Evolutionary conservation across 35 echinoderm and acorn worm species (phyloP), one percentile per base, ranked within the genome.

Genomic region (Lytechinus pictus): DNA sequence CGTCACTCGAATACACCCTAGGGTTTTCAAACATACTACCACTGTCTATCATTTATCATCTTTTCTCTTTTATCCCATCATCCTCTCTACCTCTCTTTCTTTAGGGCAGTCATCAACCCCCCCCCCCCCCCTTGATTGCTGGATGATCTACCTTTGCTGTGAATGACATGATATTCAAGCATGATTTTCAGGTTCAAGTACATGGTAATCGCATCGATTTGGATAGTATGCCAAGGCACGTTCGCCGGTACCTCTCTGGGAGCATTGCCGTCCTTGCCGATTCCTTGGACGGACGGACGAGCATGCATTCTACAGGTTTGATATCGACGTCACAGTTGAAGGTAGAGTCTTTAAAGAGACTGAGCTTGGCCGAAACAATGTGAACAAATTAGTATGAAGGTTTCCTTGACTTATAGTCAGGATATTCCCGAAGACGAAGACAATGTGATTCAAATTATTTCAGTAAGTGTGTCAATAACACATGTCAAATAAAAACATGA

Each of bases 161-260:
- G 29, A 54, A 52, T 90, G 88, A 90, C 88, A 90, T 90, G 88
- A 90, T 90, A 90, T 90, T 44, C 87, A 52, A 89, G 28, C 52
- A 89, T 53, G 28, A 53, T 53, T 89, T 89, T 89, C 88, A 90
- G 88, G 88, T 90, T 90, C 88, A 90, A 90, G 88, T 90, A 54
- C 88, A 90, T 52, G 10, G 9, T 90, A 54, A 90, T 90, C 29
- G 28, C 52, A 90, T 44, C 88, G 28, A 90, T 90, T 13, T 13
- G 29, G 52, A 54, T 4, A 12, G 28, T 44, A 90, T 90, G 88
- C 88, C 9, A 33, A 16, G 88, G 16, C 88, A 90, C 88, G 88
- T 44, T 14, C 88, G 19, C 66, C 66, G 66, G 66, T 24, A 79
- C n/a, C 66, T 24, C 66, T 79, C 66, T 6, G 14, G 66, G 66